Conservation (phyloP, 2,888 invertebrate species). For the Platycnemis pennipes region DNA sequence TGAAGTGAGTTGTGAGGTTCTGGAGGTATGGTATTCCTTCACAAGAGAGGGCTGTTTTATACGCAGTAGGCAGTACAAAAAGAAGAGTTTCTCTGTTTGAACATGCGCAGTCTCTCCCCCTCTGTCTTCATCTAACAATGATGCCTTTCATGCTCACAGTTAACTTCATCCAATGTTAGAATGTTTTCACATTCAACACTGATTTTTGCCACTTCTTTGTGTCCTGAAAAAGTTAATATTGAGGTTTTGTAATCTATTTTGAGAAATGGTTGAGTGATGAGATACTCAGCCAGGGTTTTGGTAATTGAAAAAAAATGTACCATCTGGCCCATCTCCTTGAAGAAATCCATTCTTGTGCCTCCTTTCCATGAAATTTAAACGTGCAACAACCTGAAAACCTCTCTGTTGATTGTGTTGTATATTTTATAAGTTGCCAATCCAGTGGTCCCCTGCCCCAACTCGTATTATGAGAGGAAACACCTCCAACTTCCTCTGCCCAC, state of each 20-base stretch:
- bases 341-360: constrained; percentile 59
- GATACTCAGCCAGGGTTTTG: neutral
- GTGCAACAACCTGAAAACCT: constrained; percentile 55
- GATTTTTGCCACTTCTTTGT: neutral
- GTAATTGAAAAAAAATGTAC: neutral
- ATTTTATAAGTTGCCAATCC: constrained; percentile 66
- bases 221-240: neutral
- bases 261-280: neutral
- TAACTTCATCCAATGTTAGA: constrained; percentile 44
- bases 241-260: neutral
- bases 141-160: constrained; percentile 44
- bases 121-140: neutral
- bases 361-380: constrained; percentile 70
- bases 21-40: neutral
- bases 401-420: constrained; percentile 46
- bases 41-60: neutral
- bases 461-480: constrained; percentile 47
- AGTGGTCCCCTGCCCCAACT: constrained; percentile 34
- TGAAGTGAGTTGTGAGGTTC: constrained; percentile 1
- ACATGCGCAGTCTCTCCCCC: constrained; percentile 16
- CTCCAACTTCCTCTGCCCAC: constrained; percentile 69
- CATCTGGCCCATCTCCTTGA: constrained; percentile 34
- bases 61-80: constrained; percentile 1
- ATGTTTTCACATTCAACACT: neutral
- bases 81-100: neutral